Evolutionary conservation across 1,140 invertebrate genomes (phyloP).

Genomic region (Phthorimaea operculella): DNA sequence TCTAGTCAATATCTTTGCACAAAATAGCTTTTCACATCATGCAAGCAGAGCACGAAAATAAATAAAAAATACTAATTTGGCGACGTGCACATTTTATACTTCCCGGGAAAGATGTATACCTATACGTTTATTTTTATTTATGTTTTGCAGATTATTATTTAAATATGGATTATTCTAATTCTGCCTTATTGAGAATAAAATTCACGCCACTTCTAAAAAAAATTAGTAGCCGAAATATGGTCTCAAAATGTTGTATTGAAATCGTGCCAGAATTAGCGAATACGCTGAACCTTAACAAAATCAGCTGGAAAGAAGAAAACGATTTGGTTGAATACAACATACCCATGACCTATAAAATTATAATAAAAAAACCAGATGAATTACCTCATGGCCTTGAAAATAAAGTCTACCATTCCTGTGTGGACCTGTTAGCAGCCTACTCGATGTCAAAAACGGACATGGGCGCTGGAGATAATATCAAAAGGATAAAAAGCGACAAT

Average conservation of each 20-base stretch:
- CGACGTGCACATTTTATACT: too few relatives aligned
- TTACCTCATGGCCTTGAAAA: slow-evolving; percentile 14
- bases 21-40: too few relatives aligned
- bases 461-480: slow-evolving; percentile 25
- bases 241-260: slow-evolving; percentile 42
- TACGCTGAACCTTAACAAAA: slow-evolving; percentile 44
- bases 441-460: slow-evolving; percentile 20
- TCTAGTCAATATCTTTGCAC: too few relatives aligned
- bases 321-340: slow-evolving; percentile 39
- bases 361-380: slow-evolving; percentile 30
- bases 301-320: slow-evolving; percentile 35
- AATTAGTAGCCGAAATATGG: slow-evolving; percentile 13
- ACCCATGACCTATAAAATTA: slow-evolving; percentile 46
- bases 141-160: slow-evolving; percentile 19
- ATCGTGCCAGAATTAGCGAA: slow-evolving; percentile 41
- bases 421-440: slow-evolving; percentile 35
- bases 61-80: too few relatives aligned
- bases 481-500: slow-evolving; percentile 38
- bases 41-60: too few relatives aligned
- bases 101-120: background rate
- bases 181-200: slow-evolving; percentile 35
- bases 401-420: slow-evolving; percentile 47
- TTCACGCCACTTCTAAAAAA: slow-evolving; percentile 40
- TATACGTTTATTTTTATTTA: slow-evolving; percentile 15
- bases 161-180: slow-evolving; percentile 17